Base-by-base conservation (phyloP, 1,140 invertebrate species). In the Nephila pilipes region DNA sequence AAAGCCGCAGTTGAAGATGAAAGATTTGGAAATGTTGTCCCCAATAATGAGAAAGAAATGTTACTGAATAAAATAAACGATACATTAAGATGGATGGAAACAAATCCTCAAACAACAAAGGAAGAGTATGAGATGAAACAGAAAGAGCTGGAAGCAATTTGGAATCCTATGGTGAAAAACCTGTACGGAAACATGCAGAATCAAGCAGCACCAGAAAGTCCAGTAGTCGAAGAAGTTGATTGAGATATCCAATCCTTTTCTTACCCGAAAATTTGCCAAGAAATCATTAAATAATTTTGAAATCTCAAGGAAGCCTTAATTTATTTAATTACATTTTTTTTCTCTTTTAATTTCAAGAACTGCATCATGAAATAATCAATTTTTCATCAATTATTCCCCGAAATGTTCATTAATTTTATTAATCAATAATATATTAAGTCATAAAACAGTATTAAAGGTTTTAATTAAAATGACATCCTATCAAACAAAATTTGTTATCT, bases 1-100 rank as follows among this genome's bases (percentile, higher is more conserved):
- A 99, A 99, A 96, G 97, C 97, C 85, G 99, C 98, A 32, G 97
- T 97, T 6, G 94, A 97, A 94, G 98, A 97, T 96, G 97, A 97
- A 95, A 95, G 96, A 94, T 79, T 97, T 36, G 96, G 96, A 90
- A 96, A 96, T 93, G 97, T 97, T 94, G 95, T 97, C 63, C 94
- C 94, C 16, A 96, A 95, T 36, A 95, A 95, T 20, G 96, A 96
- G 90, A 95, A 95, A 93, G 96, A 96, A 88, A 96, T 94, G 22
- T 95, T 97, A 54, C 46, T 94, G 6, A 95, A 96, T 60, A 96
- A 97, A 94, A 97, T 96, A 94, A 95, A 96, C 29, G 95, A 96
- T 65, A 95, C 95, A 10, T 95, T 97, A 46, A 87, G 95, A 22
- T 97, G 97, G 97, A 94, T 98, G 22, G 97, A 97, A 92, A 94